These are phyloP conservation scores for Mobula birostris DNA, from an alignment of 2,113 vertebrate species.

Conservation along the genomic window DNA sequence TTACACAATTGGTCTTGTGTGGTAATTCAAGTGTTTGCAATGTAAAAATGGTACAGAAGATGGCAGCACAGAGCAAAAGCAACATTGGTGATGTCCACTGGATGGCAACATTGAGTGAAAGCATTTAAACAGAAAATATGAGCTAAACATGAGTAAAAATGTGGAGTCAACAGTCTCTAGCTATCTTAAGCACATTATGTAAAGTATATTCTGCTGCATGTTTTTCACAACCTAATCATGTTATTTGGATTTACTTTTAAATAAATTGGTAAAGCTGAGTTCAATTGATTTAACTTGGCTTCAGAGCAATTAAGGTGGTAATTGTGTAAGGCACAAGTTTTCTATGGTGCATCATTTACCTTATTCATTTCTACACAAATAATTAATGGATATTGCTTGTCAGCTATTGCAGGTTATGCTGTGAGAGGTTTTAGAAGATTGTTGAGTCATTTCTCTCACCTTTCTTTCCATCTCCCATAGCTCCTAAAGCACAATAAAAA, in stretches of 20 bases:
- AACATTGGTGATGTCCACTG: background rate
- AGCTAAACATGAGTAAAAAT: background rate
- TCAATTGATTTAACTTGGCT: background rate
- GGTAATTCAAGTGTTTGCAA: background rate
- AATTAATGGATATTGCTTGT: background rate
- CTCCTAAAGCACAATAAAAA: background rate
- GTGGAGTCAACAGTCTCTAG: background rate
- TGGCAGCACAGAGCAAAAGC: background rate
- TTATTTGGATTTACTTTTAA: background rate
- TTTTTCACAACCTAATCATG: background rate
- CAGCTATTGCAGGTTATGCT: background rate
- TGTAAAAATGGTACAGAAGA: constrained; percentile 10
- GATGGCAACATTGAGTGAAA: constrained; percentile 16
- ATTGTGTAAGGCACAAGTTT: background rate
- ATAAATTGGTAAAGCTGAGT: background rate
- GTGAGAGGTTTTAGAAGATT: background rate
- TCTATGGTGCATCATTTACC: background rate
- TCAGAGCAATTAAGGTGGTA: background rate
- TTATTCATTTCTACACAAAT: background rate
- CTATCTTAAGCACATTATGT: background rate
- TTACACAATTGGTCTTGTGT: background rate
- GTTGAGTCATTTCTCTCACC: background rate
- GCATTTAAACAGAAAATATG: background rate
- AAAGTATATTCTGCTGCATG: background rate
- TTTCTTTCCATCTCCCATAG: background rate